Percentiles rank a stretch among this genome's conserved stretches.
Conservation (phyloP, 2,888 invertebrate genomes). For the Prosapia bicincta region DNA sequence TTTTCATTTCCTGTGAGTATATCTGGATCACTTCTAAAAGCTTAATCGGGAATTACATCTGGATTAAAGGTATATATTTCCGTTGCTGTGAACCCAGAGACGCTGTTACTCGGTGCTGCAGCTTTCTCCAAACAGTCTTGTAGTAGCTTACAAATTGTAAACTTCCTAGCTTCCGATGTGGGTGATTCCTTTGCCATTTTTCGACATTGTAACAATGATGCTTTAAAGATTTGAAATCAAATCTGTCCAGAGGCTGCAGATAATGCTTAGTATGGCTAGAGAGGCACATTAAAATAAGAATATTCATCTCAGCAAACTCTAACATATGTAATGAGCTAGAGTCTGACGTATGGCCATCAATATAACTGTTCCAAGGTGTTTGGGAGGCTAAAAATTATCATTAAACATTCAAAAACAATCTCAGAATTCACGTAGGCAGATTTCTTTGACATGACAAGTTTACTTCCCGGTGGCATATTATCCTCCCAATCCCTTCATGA, state of each 20-base stretch:
- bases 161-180: too few species aligned
- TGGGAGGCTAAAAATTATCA: neutral
- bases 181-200: too few species aligned
- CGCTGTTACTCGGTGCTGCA: neutral
- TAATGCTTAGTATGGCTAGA: neutral
- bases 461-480: neutral
- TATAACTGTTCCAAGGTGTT: neutral
- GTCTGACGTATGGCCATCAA: neutral
- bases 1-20: too few species aligned
- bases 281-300: neutral
- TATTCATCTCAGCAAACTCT: neutral
- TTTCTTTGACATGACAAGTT: constrained; percentile 2
- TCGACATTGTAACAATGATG: neutral
- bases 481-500: neutral
- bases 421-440: neutral
- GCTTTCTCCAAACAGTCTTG: neutral
- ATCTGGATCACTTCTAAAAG: neutral
- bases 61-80: neutral
- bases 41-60: neutral
- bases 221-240: neutral
- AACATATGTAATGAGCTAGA: neutral
- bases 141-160: too few species aligned
- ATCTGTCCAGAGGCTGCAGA: neutral
- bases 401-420: neutral
- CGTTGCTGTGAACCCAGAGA: neutral